Evolutionary conservation across 2,888 invertebrate species (phyloP), one percentile per base, ranked within the genome.

Genomic region (Lysandra coridon): DNA sequence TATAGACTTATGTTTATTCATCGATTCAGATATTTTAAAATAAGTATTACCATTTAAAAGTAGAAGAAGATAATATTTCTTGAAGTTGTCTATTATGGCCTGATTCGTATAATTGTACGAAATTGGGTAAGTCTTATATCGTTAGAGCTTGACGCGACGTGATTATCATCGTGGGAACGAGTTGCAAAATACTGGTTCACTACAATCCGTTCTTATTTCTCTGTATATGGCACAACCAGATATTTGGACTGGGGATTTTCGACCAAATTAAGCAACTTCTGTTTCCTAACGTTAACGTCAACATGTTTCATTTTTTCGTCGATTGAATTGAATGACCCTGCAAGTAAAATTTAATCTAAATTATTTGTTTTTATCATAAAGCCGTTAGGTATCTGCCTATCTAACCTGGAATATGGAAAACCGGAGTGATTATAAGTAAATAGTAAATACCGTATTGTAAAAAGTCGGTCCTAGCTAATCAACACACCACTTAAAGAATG

Each of bases 91-190:
- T 69, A 69, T 1, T 33, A 14, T 69, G 69, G 12, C 33, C 69
- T 69, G 14, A 33, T 69, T 69, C 33, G 23, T 69, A 69, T 69
- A 69, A 69, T 69, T 69, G 69, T 69, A 69, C 33, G 33, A 69
- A 33, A 53, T 76, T 30, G 30, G 30, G 23, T 33, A 76, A 76
- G 57, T 30, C 53, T 76, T 64, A 79, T 79, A 74, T 74, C 81
- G 79, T 80, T 81, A 81, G 80, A 81, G 75, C 62, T 62, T 62
- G 80, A 81, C 82, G 79, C 73, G 78, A 30, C 81, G 78, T 40
- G 81, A 80, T 82, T 80, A 80, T 69, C 78, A 80, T 80, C 83
- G 83, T 83, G 83, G 81, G 83, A 82, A 81, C 80, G 80, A 74
- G 80, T 82, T 81, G 81, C 81, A 78, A 80, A 80, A 79, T 81